Conservation (phyloP, 2,797 vertebrate genomes). For the Simalia tracyae region DNA sequence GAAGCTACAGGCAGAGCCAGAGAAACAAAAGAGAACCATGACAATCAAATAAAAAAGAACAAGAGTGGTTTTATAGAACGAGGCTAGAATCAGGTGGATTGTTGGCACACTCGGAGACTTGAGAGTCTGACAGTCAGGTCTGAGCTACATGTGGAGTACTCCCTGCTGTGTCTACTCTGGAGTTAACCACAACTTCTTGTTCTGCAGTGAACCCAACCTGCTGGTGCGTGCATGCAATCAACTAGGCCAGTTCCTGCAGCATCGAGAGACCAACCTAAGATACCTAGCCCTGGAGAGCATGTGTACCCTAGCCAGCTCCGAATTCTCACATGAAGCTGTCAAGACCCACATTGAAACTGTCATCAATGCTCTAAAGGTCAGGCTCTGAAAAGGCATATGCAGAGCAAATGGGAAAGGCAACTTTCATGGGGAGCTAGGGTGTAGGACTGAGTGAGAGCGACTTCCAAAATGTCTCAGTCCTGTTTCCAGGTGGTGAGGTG, state of each 20-base stretch:
- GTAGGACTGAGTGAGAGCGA: background rate
- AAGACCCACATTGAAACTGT: conserved; percentile 80
- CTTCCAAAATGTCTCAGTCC: background rate
- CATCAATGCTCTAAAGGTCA: conserved; percentile 79
- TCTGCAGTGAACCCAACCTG: conserved; percentile 78
- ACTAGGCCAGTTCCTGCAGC: conserved; percentile 79
- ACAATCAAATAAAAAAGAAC: background rate
- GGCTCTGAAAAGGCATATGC: conserved; percentile 12
- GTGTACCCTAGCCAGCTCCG: conserved; percentile 78
- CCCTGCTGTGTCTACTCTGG: background rate
- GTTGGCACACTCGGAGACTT: background rate
- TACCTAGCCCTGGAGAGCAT: conserved; percentile 80
- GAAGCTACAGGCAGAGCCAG: background rate
- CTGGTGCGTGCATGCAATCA: conserved; percentile 79
- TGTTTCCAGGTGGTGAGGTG: background rate
- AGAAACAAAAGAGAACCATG: background rate
- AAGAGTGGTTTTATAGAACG: background rate
- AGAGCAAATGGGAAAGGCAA: background rate
- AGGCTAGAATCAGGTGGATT: background rate
- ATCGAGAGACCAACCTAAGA: conserved; percentile 79
- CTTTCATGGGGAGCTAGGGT: background rate
- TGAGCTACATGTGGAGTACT: background rate
- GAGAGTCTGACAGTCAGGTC: background rate
- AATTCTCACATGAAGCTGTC: conserved; percentile 80
- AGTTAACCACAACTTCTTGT: conserved; percentile 47